Evolutionary conservation across 2,113 vertebrate genomes (phyloP), one percentile per base, ranked within the genome.

Genomic region (Hirundichthys speculiger): DNA sequence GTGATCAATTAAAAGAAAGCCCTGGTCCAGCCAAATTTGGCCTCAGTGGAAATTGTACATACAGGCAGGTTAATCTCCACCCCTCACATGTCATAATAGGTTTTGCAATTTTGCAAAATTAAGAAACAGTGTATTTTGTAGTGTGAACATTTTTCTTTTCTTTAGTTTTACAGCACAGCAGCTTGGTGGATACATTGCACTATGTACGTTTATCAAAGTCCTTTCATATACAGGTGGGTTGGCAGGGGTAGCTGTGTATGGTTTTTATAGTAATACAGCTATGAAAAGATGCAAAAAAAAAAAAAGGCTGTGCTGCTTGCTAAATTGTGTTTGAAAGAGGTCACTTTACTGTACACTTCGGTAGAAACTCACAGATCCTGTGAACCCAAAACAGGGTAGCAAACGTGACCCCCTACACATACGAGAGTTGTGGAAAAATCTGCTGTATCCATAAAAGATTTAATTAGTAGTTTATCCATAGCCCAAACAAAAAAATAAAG

Each of bases 401-500:
- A n/a, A n/a, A n/a, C n/a, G n/a, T n/a, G n/a, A n/a, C n/a, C n/a
- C n/a, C n/a, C n/a, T n/a, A n/a, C n/a, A n/a, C n/a, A n/a, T n/a
- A 11, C 63, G 49, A 69, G 71, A 76, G 57, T 72, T 64, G 73
- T 83, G 84, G 64, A 79, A 72, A 87, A 83, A 86, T 75, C 85
- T 85, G 75, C 76, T 87, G 75, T 78, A 46, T 77, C 68, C 70
- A 67, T 64, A 77, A 86, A 88, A 83, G 67, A 24, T 77, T 83
- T 71, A 72, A 80, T 85, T 82, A 78, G 72, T 83, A 21, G 2
- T 70, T 77, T 56, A 75, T 83, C 75, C 77, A 68, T 77, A 79
- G 77, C 84, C 81, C 75, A 53, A 83, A 79, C 64, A 72, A 82
- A 64, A 81, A 63, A 80, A 71, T 4, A 83, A 89, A 90, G 87